Evolutionary conservation across 2,113 vertebrate genomes (phyloP).

Genomic region (Passer domesticus): DNA sequence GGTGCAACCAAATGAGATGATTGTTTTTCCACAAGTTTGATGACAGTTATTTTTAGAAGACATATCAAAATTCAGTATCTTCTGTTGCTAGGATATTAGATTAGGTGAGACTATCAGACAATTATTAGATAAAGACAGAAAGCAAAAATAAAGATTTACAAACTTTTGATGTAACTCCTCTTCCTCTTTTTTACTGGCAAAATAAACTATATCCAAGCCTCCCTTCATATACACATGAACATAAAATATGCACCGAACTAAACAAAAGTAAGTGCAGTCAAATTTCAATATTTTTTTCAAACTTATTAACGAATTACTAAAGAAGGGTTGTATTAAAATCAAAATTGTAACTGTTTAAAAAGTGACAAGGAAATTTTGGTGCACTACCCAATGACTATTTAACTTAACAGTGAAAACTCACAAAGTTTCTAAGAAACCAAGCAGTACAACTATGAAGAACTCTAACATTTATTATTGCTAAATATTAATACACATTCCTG

Average conservation of each 20-base stretch:
- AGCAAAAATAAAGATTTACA: neutral
- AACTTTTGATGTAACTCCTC: neutral
- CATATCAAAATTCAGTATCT: neutral
- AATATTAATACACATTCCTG: neutral
- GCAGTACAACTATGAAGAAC: neutral
- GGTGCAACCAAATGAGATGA: neutral
- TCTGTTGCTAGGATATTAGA: neutral
- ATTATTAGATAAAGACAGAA: neutral
- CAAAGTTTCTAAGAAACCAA: neutral
- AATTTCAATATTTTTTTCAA: neutral
- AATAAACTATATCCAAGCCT: neutral
- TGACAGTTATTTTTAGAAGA: neutral
- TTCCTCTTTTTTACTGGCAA: neutral
- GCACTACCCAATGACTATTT: neutral
- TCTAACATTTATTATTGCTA: neutral
- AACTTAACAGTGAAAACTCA: neutral
- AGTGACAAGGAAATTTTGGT: neutral
- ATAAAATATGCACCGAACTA: neutral
- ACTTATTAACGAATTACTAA: neutral
- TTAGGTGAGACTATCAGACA: neutral
- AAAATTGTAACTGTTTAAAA: neutral
- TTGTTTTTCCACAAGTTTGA: neutral
- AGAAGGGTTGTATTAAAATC: neutral
- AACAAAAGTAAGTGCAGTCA: neutral
- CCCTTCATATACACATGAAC: neutral